Percentiles rank a stretch among this genome's conserved stretches.
These are phyloP conservation scores for Dinocampus coccinellae DNA, from an alignment of 2,888 invertebrate genomes.

Conservation along the genomic window DNA sequence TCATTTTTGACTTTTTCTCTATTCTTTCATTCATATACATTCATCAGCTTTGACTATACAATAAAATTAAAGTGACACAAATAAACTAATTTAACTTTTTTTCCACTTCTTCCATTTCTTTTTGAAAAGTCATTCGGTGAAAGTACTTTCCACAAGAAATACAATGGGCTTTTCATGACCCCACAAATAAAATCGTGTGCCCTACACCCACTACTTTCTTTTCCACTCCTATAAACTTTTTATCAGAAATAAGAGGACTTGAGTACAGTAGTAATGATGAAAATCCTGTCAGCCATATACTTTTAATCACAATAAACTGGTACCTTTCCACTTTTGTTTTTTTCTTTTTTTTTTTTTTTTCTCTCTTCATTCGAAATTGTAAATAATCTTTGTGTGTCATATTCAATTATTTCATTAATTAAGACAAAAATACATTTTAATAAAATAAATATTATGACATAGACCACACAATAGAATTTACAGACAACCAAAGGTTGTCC, in stretches of 20 bases:
- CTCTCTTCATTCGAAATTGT: neutral
- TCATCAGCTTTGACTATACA: neutral
- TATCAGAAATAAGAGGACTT: neutral
- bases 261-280: neutral
- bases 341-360: neutral
- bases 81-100: conserved; percentile 1
- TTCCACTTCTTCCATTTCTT: no score
- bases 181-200: neutral
- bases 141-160: neutral
- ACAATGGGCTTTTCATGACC: neutral
- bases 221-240: neutral
- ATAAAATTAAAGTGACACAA: neutral
- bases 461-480: no score
- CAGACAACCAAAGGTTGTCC: no score
- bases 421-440: neutral
- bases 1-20: neutral
- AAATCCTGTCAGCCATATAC: neutral
- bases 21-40: neutral
- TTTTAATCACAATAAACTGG: neutral
- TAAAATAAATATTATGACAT: no score
- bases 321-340: no score
- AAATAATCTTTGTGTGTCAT: neutral
- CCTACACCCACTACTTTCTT: neutral
- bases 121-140: neutral
- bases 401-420: neutral